Evolutionary conservation across 2,797 vertebrate genomes (phyloP).

Genomic region (Vireo griseus): DNA sequence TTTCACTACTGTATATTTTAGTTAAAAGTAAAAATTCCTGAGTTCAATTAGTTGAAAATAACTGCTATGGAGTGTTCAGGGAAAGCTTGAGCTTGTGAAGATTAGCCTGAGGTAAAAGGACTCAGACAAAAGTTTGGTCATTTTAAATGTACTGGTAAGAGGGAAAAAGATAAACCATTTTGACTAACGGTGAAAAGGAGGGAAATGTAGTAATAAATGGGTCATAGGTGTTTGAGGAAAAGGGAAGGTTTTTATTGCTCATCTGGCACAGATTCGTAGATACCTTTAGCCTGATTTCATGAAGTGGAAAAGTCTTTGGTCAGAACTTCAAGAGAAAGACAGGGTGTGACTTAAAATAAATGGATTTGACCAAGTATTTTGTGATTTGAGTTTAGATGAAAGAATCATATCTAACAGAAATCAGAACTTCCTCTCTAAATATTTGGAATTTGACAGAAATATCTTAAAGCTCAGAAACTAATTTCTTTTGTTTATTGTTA

Average conservation of each 20-base stretch:
- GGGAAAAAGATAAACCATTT: background rate
- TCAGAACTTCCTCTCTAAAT: background rate
- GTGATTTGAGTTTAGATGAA: background rate
- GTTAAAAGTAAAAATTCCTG: background rate
- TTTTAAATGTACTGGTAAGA: background rate
- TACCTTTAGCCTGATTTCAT: background rate
- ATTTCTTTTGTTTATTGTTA: background rate
- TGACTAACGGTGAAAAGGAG: background rate
- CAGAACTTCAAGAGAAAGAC: background rate
- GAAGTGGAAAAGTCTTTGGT: background rate
- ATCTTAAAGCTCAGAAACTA: background rate
- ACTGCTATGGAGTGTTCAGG: fast-evolving
- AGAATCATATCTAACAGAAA: background rate
- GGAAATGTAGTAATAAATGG: background rate
- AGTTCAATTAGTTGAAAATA: background rate
- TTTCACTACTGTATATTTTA: background rate
- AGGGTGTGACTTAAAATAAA: background rate
- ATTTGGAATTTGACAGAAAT: background rate
- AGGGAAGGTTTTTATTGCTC: background rate
- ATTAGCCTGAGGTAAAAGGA: background rate
- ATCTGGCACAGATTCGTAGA: background rate
- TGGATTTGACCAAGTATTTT: background rate
- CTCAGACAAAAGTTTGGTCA: background rate
- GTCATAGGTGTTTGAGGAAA: background rate
- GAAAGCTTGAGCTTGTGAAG: background rate